A percentile compares a stretch with the other conserved stretches of the same genome.
phyloP scores from a whole-genome alignment of 2,113 vertebrate genomes.

The Pleuronectes platessa region DNA sequence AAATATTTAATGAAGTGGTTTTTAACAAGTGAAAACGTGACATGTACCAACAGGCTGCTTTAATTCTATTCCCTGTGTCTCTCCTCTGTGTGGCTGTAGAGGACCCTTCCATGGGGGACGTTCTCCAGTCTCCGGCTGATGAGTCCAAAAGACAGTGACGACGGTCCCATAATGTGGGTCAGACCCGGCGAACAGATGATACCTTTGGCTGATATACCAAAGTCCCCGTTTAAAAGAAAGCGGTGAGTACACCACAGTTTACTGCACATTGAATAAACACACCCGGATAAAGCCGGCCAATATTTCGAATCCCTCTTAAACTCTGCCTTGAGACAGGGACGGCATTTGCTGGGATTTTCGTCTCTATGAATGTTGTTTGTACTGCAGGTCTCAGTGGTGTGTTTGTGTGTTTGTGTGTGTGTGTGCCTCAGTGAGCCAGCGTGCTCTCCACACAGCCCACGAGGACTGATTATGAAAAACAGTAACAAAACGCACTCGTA shows the following conservation, averaged over 20 bases:
- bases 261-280: neutral
- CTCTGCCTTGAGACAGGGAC: neutral
- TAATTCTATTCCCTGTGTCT: neutral
- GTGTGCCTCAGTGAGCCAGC: slow-evolving; percentile 24
- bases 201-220: slow-evolving; percentile 98
- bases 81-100: slow-evolving; percentile 78
- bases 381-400: slow-evolving; percentile 24
- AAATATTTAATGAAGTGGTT: neutral
- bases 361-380: slow-evolving; percentile 33
- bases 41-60: neutral
- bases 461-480: slow-evolving; percentile 33
- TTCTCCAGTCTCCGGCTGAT: slow-evolving; percentile 92
- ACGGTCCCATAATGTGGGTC: slow-evolving; percentile 99
- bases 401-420: slow-evolving; percentile 6
- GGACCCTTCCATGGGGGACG: slow-evolving; percentile 95
- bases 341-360: slow-evolving; percentile 18
- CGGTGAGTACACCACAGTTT: slow-evolving; percentile 79
- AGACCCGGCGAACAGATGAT: slow-evolving; percentile 99
- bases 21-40: neutral
- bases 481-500: slow-evolving; percentile 25
- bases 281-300: neutral
- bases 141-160: slow-evolving; percentile 94
- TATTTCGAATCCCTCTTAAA: slow-evolving; percentile 13
- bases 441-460: slow-evolving; percentile 5
- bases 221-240: slow-evolving; percentile 99